Evolutionary conservation across 2,797 vertebrate genomes (phyloP), one percentile per base, ranked within the genome.

Genomic region (Danio tinwini): DNA sequence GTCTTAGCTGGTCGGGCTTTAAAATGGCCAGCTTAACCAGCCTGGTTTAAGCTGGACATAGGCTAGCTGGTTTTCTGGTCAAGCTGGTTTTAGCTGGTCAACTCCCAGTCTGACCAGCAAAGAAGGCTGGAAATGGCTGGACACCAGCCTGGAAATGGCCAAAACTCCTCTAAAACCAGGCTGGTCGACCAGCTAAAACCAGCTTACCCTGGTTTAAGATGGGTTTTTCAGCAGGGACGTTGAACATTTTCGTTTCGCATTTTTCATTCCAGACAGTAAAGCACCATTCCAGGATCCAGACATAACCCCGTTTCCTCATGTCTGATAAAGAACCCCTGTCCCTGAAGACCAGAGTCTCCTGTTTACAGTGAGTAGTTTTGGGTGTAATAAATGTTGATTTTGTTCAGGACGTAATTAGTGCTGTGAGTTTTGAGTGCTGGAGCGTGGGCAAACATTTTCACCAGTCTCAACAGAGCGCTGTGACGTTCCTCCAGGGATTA

Each of bases 301-400:
- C 59, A 29, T 12, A 45, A 39, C 49, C 49, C 55, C 49, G 39
- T 47, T 56, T 79, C 68, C 59, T 55, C 56, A 62, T 17, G 17
- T 63, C 39, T 62, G 45, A 71, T 63, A 72, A 79, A 79, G 68
- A 44, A 58, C 49, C 76, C 59, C 68, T 8, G 11, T 49, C 76
- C 59, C 68, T 8, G 11, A 58, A 72, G 68, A 64, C 58, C 14
- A 1, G 5, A 11, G 49, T 72, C 49, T 79, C 68, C 69, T 79
- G 77, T 79, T 79, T 64, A 79, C 68, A 63, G 37, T 37, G 56
- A 63, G 17, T 77, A 17, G 39, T 64, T n/a, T 64, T 71, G 72
- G 14, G 37, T 72, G 68, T 79, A 72, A 64, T 64, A 79, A 72
- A 79, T 64, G 49, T 79, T 72, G 69, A 64, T 79, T 72, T 72